Evolutionary conservation across 2,113 vertebrate genomes (phyloP).

Genomic region (Melanerpes formicivorus): DNA sequence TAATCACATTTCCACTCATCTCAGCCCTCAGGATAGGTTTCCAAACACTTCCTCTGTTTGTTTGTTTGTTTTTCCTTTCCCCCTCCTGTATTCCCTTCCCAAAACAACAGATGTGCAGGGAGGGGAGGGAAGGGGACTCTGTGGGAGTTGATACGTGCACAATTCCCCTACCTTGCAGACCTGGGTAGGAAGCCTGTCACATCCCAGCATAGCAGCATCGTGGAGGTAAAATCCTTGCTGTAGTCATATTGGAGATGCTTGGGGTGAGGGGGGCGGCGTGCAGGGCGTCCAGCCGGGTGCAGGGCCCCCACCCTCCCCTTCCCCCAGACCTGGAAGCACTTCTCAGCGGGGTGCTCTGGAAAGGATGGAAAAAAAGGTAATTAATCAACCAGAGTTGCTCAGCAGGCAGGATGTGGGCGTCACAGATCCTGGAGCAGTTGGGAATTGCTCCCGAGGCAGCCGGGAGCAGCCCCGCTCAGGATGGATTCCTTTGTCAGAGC

Average conservation of each 20-base stretch:
- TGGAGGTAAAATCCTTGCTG: constrained; percentile 23
- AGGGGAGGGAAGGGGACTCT: neutral
- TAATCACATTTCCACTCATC: neutral
- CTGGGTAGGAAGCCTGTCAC: constrained; percentile 30
- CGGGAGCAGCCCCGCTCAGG: accelerated
- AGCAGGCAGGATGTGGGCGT: neutral
- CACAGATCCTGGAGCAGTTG: accelerated
- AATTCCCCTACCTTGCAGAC: constrained; percentile 53
- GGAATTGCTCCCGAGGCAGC: neutral
- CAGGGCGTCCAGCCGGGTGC: neutral
- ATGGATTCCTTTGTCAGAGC: neutral
- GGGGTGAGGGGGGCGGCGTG: accelerated
- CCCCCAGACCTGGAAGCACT: constrained; percentile 45
- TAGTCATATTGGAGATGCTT: constrained; percentile 33
- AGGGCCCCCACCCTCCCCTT: neutral
- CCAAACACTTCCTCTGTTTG: neutral
- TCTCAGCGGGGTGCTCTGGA: constrained; percentile 1
- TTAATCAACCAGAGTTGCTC: neutral
- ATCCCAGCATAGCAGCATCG: constrained; percentile 38
- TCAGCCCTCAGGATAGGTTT: neutral
- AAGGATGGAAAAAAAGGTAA: neutral
- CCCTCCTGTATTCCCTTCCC: neutral
- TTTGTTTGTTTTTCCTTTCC: neutral
- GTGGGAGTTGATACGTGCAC: neutral
- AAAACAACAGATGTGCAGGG: neutral